Conservation (phyloP, 2,113 vertebrate species). For the Spea bombifrons region DNA sequence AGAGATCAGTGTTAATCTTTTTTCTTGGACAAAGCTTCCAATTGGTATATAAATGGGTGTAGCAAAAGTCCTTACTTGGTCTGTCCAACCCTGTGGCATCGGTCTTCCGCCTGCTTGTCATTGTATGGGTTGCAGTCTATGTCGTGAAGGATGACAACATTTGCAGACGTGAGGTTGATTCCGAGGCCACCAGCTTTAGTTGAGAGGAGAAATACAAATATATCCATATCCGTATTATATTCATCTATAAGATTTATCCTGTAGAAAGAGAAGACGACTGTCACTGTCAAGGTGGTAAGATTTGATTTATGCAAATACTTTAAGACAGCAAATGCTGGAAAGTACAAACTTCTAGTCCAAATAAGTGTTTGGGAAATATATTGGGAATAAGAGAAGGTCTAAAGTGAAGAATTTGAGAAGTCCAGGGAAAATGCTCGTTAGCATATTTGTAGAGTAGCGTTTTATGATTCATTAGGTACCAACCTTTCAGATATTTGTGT, state of each 20-base stretch:
- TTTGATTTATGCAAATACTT: too few relatives aligned
- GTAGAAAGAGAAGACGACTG: constrained; percentile 26
- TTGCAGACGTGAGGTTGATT: constrained; percentile 94
- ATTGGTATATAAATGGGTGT: too few relatives aligned
- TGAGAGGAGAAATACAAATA: constrained; percentile 94
- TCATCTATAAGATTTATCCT: constrained; percentile 94
- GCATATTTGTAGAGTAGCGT: not conserved
- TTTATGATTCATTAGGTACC: constrained; percentile 22
- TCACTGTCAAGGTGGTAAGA: too few relatives aligned
- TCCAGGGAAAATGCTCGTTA: too few relatives aligned
- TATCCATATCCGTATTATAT: constrained; percentile 86
- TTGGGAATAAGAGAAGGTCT: too few relatives aligned
- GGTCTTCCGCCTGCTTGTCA: constrained; percentile 94
- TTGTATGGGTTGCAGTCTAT: constrained; percentile 98
- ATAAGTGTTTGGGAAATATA: too few relatives aligned
- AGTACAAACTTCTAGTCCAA: too few relatives aligned
- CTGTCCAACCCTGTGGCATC: constrained; percentile 95
- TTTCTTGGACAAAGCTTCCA: too few relatives aligned
- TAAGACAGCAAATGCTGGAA: too few relatives aligned
- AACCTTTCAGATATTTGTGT: constrained; percentile 89
- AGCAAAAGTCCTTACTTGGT: constrained; percentile 69
- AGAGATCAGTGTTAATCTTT: too few relatives aligned
- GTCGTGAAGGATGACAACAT: constrained; percentile 94
- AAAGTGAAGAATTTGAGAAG: too few relatives aligned
- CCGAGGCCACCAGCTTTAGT: constrained; percentile 95